Evolutionary conservation across 2,113 vertebrate species (phyloP), one percentile per base, ranked within the genome.

Genomic region (Erinaceus europaeus): DNA sequence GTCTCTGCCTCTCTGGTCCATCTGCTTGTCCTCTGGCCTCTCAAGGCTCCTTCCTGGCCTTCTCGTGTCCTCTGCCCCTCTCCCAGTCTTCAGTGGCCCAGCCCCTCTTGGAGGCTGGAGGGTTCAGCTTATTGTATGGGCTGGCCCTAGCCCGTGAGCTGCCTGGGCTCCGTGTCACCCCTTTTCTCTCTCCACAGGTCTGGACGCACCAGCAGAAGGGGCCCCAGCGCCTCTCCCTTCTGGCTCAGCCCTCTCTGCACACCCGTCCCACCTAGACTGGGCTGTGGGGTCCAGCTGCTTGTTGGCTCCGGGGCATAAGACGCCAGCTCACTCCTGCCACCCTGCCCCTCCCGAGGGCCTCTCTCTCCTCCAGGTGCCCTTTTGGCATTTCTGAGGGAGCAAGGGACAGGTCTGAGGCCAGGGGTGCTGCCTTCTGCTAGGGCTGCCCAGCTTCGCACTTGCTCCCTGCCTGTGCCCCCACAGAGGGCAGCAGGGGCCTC

Each of bases 131-230:
- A n/a, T n/a, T n/a, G n/a, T n/a, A n/a, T n/a, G n/a, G n/a, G 75
- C 32, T n/a, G 1, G 42, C 65, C 44, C 4, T 48, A 34, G 53
- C 80, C 89, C 2, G 3, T 11, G 75, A 72, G 18, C 53, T 9
- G 32, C 57, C 7, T 20, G 9, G 55, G 55, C 55, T 10, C 29
- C 55, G 48, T 74, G 32, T 94, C 89, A 93, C 81, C 29, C 13
- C 27, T 94, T 67, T 94, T 93, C 93, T 96, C 93, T 82, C 86
- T 94, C 61, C 65, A 23, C 93, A 96, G 95, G 93, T 93, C 84
- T 89, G 89, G 87, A 93, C 84, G 80, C 57, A 29, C 46, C 90
- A 78, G 71, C 84, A 92, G 90, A 94, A 91, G 91, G 93, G 95
- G 94, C 78, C 73, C 59, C 75, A 57, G 55, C 18, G 64, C 80